Evolutionary conservation across 1,140 invertebrate species (phyloP).

Genomic region (Apis mellifera): Amel_HAv3.1 CM009939.2:1545001-1545500

Average conservation of each 20-base stretch:
- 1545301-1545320: neutral
- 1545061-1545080: neutral
- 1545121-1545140: neutral
- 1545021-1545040: neutral
- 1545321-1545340: conserved; percentile 33
- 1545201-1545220: neutral
- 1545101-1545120: neutral
- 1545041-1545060: neutral
- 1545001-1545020: neutral
- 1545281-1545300: neutral
- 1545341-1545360: conserved; percentile 1
- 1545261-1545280: neutral
- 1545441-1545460: neutral
- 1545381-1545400: conserved; percentile 7
- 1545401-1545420: neutral
- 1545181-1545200: neutral
- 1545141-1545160: neutral
- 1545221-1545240: neutral
- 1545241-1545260: neutral
- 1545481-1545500: neutral
- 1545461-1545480: conserved; percentile 5
- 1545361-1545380: conserved; percentile 37
- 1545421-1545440: neutral
- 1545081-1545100: neutral
- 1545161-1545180: neutral